Evolutionary conservation across 2,888 invertebrate genomes (phyloP).

Genomic region (Pseudococcus viburni): DNA sequence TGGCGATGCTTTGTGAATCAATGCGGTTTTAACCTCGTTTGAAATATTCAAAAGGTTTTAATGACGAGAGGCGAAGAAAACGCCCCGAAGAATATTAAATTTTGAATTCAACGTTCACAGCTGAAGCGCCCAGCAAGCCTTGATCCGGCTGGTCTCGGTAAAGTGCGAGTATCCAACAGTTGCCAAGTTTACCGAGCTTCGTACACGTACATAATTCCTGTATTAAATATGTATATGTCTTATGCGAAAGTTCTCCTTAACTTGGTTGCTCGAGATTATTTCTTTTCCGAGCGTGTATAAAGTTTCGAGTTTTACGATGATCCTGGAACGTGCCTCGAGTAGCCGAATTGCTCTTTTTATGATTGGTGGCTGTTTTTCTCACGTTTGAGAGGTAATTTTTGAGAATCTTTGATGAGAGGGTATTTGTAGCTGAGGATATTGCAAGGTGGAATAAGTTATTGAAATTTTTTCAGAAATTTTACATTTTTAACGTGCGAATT

Average conservation of each 20-base stretch:
- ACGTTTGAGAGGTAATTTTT: too few species aligned
- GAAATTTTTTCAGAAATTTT: not conserved
- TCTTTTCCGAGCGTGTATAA: not conserved
- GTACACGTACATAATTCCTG: not conserved
- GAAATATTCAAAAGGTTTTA: conserved; percentile 48
- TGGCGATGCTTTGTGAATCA: conserved; percentile 30
- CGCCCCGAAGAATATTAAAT: conserved; percentile 32
- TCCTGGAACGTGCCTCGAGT: not conserved
- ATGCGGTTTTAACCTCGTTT: conserved; percentile 37
- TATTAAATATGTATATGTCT: conserved; percentile 11
- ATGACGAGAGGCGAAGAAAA: not conserved
- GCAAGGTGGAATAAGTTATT: not conserved
- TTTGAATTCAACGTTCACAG: conserved; percentile 29
- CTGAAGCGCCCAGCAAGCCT: not conserved
- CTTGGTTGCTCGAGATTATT: not conserved
- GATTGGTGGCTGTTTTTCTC: not conserved
- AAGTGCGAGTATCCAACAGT: not conserved
- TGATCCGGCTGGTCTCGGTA: not conserved
- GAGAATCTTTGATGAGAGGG: not conserved
- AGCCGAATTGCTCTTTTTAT: not conserved
- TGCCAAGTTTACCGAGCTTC: not conserved
- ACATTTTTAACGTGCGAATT: not conserved
- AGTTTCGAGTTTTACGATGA: not conserved
- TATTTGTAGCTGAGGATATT: not conserved
- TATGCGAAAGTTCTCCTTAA: not conserved